Percentiles rank a stretch among this genome's conserved stretches.
Conservation (phyloP, 2,888 invertebrate species). For the Metopia argyrocephala region DNA sequence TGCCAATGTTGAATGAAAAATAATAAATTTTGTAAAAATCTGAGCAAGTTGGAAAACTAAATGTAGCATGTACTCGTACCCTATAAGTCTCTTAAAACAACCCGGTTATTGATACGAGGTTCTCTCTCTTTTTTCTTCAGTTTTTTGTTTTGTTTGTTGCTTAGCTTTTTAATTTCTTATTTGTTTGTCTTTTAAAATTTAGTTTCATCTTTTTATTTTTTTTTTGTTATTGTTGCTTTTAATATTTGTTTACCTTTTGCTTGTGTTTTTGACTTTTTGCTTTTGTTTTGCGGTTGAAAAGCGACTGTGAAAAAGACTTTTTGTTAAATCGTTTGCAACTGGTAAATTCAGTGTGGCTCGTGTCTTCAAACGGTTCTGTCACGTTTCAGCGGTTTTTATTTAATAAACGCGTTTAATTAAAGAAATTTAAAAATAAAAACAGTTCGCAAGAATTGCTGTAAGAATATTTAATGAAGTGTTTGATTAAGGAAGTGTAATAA, state of each 20-base stretch:
- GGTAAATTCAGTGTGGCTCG: constrained; percentile 78
- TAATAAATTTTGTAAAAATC: too few relatives aligned
- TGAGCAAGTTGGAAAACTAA: too few relatives aligned
- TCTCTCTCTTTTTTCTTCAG: too few relatives aligned
- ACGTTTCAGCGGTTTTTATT: constrained; percentile 66
- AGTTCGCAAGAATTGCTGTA: constrained; percentile 33
- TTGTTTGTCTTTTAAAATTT: constrained; percentile 40
- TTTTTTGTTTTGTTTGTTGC: not conserved
- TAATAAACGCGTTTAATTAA: not conserved
- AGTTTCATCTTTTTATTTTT: not conserved
- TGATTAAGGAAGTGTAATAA: not conserved
- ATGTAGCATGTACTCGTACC: too few relatives aligned
- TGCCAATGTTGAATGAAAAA: too few relatives aligned
- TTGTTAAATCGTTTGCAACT: constrained; percentile 74
- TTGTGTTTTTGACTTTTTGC: constrained; percentile 38
- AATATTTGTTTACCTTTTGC: constrained; percentile 13
- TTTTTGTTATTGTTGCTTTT: constrained; percentile 1
- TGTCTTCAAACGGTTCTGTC: constrained; percentile 79
- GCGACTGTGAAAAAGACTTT: constrained; percentile 69
- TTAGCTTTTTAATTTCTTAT: not conserved
- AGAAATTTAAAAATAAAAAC: too few relatives aligned
- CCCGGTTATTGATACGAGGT: too few relatives aligned
- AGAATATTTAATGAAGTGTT: constrained; percentile 27
- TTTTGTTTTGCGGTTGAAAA: constrained; percentile 12
- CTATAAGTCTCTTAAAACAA: too few relatives aligned